A percentile compares a stretch with the other conserved stretches of the same genome.
Conservation (phyloP, 2,113 vertebrate genomes). For the Pica pica region DNA sequence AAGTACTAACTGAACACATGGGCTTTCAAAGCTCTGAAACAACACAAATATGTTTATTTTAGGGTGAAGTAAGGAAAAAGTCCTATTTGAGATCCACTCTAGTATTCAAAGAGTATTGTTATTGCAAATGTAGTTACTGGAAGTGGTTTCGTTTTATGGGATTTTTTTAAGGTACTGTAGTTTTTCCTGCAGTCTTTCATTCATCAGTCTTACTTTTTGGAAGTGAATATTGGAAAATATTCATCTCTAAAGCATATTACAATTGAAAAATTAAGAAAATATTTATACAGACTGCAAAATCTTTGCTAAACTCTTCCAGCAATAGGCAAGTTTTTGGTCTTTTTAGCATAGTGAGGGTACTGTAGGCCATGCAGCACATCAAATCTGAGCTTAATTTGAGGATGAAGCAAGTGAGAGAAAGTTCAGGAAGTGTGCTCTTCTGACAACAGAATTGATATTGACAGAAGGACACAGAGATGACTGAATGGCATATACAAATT, state of each 20-base stretch:
- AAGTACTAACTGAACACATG: neutral
- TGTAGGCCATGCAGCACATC: neutral
- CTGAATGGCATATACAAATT: neutral
- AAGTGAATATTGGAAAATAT: neutral
- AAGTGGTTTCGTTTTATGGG: neutral
- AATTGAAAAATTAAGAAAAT: neutral
- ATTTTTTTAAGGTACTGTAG: neutral
- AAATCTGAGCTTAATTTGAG: neutral
- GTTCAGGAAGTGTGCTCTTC: neutral
- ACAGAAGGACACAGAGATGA: neutral
- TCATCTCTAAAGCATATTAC: neutral
- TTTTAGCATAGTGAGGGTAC: neutral
- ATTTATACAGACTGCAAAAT: neutral
- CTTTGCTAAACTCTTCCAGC: neutral
- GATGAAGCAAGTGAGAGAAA: neutral
- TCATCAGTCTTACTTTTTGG: neutral
- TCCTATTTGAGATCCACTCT: neutral
- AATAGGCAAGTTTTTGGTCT: neutral
- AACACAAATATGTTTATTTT: neutral
- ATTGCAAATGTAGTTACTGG: neutral
- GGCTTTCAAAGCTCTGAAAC: neutral
- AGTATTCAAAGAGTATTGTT: neutral
- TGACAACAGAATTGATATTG: neutral
- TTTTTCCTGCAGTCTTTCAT: neutral
- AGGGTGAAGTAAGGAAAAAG: neutral